Percentiles rank a stretch among this genome's conserved stretches.
Evolutionary conservation across 2,797 vertebrate species (phyloP).

Genomic region (Pipistrellus pipistrellus): DNA sequence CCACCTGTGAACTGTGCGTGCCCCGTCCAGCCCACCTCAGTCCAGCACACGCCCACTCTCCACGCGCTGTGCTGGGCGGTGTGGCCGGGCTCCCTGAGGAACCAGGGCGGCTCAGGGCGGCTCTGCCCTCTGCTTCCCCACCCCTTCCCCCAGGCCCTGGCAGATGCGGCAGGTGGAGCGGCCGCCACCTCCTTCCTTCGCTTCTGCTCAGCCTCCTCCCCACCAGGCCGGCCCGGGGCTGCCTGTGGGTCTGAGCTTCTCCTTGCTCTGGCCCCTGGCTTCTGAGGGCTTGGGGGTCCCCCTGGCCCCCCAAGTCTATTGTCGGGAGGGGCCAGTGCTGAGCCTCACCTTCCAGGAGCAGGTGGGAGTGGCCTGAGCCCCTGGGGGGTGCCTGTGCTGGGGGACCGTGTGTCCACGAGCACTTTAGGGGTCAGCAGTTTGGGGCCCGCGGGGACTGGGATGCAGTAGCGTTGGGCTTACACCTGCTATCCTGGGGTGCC

Average conservation of each 20-base stretch:
- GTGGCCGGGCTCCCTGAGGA: not conserved
- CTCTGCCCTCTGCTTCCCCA: too few species aligned
- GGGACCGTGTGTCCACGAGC: not conserved
- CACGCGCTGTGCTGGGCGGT: not conserved
- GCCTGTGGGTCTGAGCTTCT: not conserved
- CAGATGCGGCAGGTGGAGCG: not conserved
- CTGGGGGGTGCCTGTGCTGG: not conserved
- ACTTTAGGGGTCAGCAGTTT: too few species aligned
- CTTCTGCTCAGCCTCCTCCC: not conserved
- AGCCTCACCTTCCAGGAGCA: fast-evolving
- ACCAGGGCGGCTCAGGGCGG: too few species aligned
- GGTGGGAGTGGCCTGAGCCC: not conserved
- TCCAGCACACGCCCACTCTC: too few species aligned
- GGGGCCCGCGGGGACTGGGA: not conserved
- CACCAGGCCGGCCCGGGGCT: fast-evolving
- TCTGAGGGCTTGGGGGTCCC: not conserved
- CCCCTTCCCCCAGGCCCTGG: not conserved
- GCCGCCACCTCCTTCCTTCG: not conserved
- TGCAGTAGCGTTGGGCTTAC: not conserved
- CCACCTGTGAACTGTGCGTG: not conserved
- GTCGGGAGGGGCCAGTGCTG: not conserved
- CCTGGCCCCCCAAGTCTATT: not conserved
- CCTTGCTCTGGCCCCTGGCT: not conserved
- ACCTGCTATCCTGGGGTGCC: not conserved
- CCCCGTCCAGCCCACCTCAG: not conserved